Percentiles rank a stretch among this genome's conserved stretches.
Evolutionary conservation across 1,140 invertebrate species (phyloP).

Genomic region (Meloidogyne chitwoodi): DNA sequence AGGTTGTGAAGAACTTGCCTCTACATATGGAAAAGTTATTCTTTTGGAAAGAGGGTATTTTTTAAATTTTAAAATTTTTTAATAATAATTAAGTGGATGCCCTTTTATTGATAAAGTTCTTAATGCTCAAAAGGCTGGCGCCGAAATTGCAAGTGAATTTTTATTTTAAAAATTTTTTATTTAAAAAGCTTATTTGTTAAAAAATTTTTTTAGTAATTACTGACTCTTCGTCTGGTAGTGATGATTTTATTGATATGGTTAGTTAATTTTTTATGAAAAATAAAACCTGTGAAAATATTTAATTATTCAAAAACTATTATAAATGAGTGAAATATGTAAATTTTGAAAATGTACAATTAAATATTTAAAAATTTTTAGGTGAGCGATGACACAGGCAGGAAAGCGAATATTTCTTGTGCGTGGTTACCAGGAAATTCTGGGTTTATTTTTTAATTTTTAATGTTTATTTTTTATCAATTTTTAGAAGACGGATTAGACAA

Average conservation of each 20-base stretch:
- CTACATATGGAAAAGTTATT: constrained; percentile 42
- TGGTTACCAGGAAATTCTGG: constrained; percentile 49
- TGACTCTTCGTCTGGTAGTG: constrained; percentile 41
- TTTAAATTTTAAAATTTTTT: not conserved
- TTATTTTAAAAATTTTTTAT: not conserved
- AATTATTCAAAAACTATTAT: no score
- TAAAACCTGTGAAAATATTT: not conserved
- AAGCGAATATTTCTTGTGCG: constrained; percentile 41
- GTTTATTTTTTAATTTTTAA: constrained; percentile 26
- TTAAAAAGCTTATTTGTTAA: not conserved
- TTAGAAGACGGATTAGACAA: constrained; percentile 40
- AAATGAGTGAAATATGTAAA: no score
- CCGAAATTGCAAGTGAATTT: constrained; percentile 26
- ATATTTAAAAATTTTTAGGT: constrained; percentile 26
- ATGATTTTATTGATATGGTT: constrained; percentile 44
- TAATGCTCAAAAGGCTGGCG: constrained; percentile 47
- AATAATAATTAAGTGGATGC: constrained; percentile 41
- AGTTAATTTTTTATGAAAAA: constrained; percentile 8
- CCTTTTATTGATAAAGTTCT: constrained; percentile 50
- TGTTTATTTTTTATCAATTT: constrained; percentile 14
- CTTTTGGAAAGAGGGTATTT: constrained; percentile 47
- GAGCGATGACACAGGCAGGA: constrained; percentile 37
- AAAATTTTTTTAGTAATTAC: constrained; percentile 31
- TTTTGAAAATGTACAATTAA: no score
- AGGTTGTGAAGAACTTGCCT: constrained; percentile 25